Conservation (phyloP, 2,113 vertebrate genomes). For the Oncorhynchus keta region DNA sequence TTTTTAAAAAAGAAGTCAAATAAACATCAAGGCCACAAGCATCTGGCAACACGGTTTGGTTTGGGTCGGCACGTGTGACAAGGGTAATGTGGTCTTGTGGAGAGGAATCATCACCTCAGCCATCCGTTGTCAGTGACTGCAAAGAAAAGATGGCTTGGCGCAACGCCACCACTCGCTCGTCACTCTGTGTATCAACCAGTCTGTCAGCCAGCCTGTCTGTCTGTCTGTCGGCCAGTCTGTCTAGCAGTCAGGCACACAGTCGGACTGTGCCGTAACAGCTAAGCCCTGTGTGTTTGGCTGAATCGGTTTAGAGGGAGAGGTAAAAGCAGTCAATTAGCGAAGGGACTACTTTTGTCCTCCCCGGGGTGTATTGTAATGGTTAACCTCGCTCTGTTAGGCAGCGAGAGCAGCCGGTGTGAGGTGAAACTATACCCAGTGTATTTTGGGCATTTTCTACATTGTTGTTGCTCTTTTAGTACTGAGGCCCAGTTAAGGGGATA, state of each 20-base stretch:
- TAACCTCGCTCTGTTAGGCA: neutral
- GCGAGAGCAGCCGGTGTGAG: neutral
- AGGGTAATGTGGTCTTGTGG: too few relatives aligned
- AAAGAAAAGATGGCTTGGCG: too few relatives aligned
- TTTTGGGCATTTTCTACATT: neutral
- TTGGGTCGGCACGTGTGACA: too few relatives aligned
- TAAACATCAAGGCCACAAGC: too few relatives aligned
- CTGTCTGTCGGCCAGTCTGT: conserved; percentile 7
- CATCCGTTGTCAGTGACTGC: too few relatives aligned
- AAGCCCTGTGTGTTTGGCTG: conserved; percentile 42
- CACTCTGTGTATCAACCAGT: too few relatives aligned
- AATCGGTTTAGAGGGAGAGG: conserved; percentile 37
- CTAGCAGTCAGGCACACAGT: conserved; percentile 47
- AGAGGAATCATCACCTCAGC: too few relatives aligned
- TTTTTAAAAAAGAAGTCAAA: too few relatives aligned
- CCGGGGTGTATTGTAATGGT: conserved; percentile 15
- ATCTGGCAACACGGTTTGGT: too few relatives aligned
- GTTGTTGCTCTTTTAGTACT: neutral
- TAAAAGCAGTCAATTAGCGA: conserved; percentile 30
- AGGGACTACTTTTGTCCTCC: conserved; percentile 26
- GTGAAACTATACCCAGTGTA: neutral
- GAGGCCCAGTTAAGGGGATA: neutral
- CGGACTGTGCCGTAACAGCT: conserved; percentile 28
- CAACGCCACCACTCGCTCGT: too few relatives aligned
- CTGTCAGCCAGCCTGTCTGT: conserved; percentile 5